Base-by-base conservation (phyloP, 2,113 vertebrate genomes). In the Channa maculata region DNA sequence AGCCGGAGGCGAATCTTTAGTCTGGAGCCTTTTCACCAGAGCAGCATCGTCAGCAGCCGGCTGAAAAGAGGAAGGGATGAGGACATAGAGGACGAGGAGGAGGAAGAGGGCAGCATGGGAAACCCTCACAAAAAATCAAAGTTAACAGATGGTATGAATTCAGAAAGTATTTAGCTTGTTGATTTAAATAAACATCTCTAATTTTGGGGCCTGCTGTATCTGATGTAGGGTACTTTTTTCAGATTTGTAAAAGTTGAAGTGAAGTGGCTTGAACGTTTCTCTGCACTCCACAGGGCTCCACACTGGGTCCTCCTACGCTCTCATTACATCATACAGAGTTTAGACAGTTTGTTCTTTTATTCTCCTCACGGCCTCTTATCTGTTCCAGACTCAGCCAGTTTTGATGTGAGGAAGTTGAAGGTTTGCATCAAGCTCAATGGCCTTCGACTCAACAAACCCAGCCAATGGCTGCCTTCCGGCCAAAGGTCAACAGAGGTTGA, bases 361-460 rank as follows among this genome's bases (percentile, higher is more conserved):
- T 24, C 24, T 24, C 24, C 1, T 24, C 24, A 24, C 24, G 24
- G 24, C 24, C 24, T 24, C 24, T 24, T 9, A 2, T 10, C 2
- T 34, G 0, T 11, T 0, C 33, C 92, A 96, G 95, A 95, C 84
- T 93, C 95, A 69, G 75, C 79, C 2, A 94, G 94, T 88, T 96
- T 96, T 91, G 96, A 98, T 82, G 95, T 97, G 88, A 96, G 95
- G 91, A 96, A 96, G 93, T 95, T 97, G 93, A 98, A 98, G 93
- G 96, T 98, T 89, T 96, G 96, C 93, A 97, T 98, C 87, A 96
- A 98, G 94, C 95, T 98, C 90, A 97, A 96, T 80, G 97, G 96
- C 88, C 96, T 98, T 83, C 94, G 96, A 86, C 96, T 97, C 84
- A 96, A 96, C 95, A 97, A 96, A 86, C 96, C 96, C 84, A 94